Percentiles rank a stretch among this genome's conserved stretches.
These are phyloP conservation scores for Adela reaumurella DNA, from an alignment of 2,888 invertebrate genomes.

Conservation along the genomic window DNA sequence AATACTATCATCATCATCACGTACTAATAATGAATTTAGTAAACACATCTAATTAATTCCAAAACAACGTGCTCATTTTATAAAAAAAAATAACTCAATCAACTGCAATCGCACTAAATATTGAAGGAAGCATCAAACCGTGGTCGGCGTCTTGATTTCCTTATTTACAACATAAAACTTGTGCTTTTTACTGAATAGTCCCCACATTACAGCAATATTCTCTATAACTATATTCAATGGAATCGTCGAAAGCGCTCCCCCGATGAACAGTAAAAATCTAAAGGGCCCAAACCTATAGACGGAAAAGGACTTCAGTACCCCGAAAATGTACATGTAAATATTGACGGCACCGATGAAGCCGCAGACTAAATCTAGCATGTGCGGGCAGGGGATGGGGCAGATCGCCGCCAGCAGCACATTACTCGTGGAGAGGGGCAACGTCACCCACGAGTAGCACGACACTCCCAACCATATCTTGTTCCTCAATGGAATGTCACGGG, in stretches of 20 bases:
- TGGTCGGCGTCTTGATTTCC: conserved; percentile 69
- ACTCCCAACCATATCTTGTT: conserved; percentile 80
- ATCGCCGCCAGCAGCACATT: conserved; percentile 81
- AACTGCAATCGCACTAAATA: too few relatives aligned
- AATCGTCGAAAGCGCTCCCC: conserved; percentile 85
- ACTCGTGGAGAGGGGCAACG: conserved; percentile 87
- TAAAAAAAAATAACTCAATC: too few relatives aligned
- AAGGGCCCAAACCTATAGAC: conserved; percentile 79
- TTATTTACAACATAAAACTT: conserved; percentile 97
- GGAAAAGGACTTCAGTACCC: conserved; percentile 94
- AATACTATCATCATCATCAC: too few relatives aligned
- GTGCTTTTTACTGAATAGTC: conserved; percentile 90
- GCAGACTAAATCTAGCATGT: conserved; percentile 79
- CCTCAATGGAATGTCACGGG: conserved; percentile 73
- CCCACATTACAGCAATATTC: conserved; percentile 93
- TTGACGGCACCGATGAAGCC: conserved; percentile 91
- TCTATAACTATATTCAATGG: conserved; percentile 93
- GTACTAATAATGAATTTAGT: too few relatives aligned
- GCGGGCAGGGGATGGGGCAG: conserved; percentile 85
- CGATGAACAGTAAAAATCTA: conserved; percentile 74
- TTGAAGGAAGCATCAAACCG: conserved; percentile 41
- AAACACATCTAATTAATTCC: too few relatives aligned
- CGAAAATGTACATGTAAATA: conserved; percentile 97
- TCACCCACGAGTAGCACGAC: conserved; percentile 95
- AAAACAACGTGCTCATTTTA: too few relatives aligned